Evolutionary conservation across 2,888 invertebrate genomes (phyloP).

Genomic region (Rotaria socialis): DNA sequence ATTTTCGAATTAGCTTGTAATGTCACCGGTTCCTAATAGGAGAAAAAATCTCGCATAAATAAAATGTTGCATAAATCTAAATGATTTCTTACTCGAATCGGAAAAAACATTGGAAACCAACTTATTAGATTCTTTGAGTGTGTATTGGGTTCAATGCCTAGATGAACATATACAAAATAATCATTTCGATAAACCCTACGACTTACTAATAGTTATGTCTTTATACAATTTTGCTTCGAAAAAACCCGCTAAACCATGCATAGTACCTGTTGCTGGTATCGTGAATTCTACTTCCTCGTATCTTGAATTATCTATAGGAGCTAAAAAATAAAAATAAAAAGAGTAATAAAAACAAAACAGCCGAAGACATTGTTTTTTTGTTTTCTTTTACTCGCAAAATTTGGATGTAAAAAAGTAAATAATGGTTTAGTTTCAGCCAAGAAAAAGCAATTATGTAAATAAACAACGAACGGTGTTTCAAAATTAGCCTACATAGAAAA

Average conservation of each 20-base stretch:
- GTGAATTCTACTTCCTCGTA: slow-evolving; percentile 69
- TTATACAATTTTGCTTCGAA: slow-evolving; percentile 83
- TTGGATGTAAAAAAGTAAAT: slow-evolving; percentile 87
- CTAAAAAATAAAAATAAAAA: slow-evolving; percentile 44
- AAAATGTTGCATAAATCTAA: background rate
- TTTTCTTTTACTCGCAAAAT: slow-evolving; percentile 63
- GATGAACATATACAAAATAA: background rate
- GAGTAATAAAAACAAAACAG: background rate
- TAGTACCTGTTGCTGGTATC: slow-evolving; percentile 71
- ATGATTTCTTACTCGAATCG: slow-evolving; percentile 21
- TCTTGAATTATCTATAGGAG: slow-evolving; percentile 69
- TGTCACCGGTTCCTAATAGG: slow-evolving; percentile 36
- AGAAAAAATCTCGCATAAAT: background rate
- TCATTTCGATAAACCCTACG: background rate
- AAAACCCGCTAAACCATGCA: slow-evolving; percentile 92
- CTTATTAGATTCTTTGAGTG: slow-evolving; percentile 43
- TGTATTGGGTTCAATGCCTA: slow-evolving; percentile 43
- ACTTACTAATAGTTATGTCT: slow-evolving; percentile 72
- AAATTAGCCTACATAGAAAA: slow-evolving; percentile 60
- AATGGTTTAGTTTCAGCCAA: slow-evolving; percentile 71
- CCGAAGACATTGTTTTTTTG: background rate
- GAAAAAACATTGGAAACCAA: slow-evolving; percentile 47
- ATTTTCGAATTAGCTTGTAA: slow-evolving; percentile 37
- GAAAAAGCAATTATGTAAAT: slow-evolving; percentile 77
- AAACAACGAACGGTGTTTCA: slow-evolving; percentile 87